Conservation (phyloP, 2,113 vertebrate species). For the Microtus ochrogaster region DNA sequence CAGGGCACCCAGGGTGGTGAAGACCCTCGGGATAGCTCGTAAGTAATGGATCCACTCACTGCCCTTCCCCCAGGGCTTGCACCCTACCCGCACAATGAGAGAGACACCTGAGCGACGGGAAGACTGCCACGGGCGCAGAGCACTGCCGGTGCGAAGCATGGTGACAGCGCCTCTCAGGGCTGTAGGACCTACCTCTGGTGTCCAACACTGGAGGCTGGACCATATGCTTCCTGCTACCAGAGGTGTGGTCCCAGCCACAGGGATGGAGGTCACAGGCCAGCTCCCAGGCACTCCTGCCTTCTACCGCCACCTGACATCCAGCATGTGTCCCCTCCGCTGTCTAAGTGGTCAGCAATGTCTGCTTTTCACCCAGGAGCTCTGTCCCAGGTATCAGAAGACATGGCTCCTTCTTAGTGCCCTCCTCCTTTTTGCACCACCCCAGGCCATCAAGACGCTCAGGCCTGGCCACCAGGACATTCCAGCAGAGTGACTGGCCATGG, state of each 20-base stretch:
- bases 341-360: neutral
- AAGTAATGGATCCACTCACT: neutral
- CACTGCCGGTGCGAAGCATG: neutral
- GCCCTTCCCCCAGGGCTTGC: neutral
- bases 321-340: neutral
- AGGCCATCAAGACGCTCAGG: neutral
- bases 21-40: neutral
- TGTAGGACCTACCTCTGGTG: neutral
- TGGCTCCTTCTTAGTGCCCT: neutral
- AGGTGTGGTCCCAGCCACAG: neutral
- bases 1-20: neutral
- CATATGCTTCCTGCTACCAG: neutral
- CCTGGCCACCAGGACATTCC: neutral
- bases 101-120: neutral
- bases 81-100: rapidly evolving
- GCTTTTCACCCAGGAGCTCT: neutral
- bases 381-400: neutral
- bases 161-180: neutral
- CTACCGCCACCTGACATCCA: neutral
- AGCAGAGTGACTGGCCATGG: neutral
- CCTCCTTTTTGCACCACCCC: neutral
- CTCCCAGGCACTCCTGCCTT: neutral
- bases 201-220: neutral
- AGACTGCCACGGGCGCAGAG: neutral
- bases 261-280: neutral